Conservation (phyloP, 2,113 vertebrate species). For the Trichomycterus rosablanca region DNA sequence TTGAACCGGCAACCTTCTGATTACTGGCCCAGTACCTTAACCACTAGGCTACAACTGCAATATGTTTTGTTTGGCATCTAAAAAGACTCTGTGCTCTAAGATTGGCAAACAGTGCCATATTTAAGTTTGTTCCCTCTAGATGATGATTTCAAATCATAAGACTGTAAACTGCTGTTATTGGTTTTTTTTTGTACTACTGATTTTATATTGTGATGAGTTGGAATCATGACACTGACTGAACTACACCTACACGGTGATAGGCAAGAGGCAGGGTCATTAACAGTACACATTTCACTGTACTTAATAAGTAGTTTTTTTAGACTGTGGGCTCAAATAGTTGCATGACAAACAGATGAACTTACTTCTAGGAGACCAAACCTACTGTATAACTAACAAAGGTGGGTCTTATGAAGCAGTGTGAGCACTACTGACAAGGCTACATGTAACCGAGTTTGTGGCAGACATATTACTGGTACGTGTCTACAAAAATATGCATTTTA, state of each 20-base stretch:
- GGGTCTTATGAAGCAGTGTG: slow-evolving; percentile 12
- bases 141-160: too few relatives aligned
- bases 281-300: slow-evolving; percentile 74
- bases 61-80: too few relatives aligned
- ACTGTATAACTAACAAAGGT: slow-evolving; percentile 36
- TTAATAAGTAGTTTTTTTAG: slow-evolving; percentile 57
- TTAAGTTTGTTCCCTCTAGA: too few relatives aligned
- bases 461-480: slow-evolving; percentile 1
- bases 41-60: too few relatives aligned
- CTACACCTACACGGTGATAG: slow-evolving; percentile 58
- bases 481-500: slow-evolving; percentile 27
- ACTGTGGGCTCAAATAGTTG: slow-evolving; percentile 44
- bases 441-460: background rate
- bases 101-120: too few relatives aligned
- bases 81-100: too few relatives aligned
- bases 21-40: too few relatives aligned
- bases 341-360: slow-evolving; percentile 30
- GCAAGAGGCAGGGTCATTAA: slow-evolving; percentile 56
- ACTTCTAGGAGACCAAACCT: slow-evolving; percentile 37
- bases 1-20: too few relatives aligned
- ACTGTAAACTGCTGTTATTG: slow-evolving; percentile 59
- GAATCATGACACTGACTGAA: slow-evolving; percentile 59
- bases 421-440: slow-evolving; percentile 13
- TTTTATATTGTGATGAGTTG: slow-evolving; percentile 66
- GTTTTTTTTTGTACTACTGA: slow-evolving; percentile 62